Conservation (phyloP, 2,888 invertebrate species). For the Ophraella communa region DNA sequence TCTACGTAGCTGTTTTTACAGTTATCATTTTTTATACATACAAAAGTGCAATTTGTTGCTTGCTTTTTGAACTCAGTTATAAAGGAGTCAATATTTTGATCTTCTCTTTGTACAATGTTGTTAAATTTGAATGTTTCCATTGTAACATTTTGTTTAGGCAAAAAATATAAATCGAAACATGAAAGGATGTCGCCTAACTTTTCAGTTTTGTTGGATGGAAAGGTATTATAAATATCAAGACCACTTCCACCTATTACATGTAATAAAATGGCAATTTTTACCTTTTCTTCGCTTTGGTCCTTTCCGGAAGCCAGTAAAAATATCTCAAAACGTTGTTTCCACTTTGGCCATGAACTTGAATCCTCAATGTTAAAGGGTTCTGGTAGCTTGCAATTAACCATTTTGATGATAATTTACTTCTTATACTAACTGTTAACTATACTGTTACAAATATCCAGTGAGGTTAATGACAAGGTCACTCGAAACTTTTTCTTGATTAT, state of each 20-base stretch:
- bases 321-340: slow-evolving; percentile 7
- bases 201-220: slow-evolving; percentile 3
- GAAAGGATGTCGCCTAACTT: slow-evolving; percentile 11
- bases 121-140: slow-evolving; percentile 36
- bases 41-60: not conserved
- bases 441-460: no score
- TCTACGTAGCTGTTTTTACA: no score
- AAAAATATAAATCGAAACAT: slow-evolving; percentile 26
- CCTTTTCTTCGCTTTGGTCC: slow-evolving; percentile 8
- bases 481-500: no score
- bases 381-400: not conserved
- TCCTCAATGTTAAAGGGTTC: not conserved
- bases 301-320: slow-evolving; percentile 15
- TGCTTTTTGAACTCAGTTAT: slow-evolving; percentile 7
- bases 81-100: slow-evolving; percentile 19
- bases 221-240: slow-evolving; percentile 27
- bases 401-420: not conserved
- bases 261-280: slow-evolving; percentile 25
- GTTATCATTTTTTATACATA: no score
- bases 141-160: slow-evolving; percentile 22
- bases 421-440: no score
- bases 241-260: slow-evolving; percentile 17
- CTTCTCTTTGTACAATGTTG: slow-evolving; percentile 18
- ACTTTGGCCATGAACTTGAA: not conserved
- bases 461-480: no score